Evolutionary conservation across 2,113 vertebrate species (phyloP), one percentile per base, ranked within the genome.

Genomic region (Sebastes fasciatus): DNA sequence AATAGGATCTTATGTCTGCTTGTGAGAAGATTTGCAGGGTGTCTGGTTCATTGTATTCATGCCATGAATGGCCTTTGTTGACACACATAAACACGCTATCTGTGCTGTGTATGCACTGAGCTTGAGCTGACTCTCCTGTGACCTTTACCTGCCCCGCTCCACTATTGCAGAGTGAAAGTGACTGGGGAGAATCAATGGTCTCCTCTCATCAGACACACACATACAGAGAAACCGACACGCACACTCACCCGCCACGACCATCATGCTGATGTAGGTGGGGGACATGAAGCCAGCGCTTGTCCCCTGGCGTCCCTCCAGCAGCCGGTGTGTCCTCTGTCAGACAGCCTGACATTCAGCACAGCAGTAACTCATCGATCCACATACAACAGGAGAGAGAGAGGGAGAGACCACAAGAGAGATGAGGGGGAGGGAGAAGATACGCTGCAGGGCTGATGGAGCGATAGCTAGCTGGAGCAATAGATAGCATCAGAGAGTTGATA

Each of bases 291-390:
- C 80, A 58, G 75, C 45, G 14, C 51, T 71, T 60, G 70, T 88
- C 84, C 85, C 71, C 64, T 66, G 83, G 84, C 80, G 1, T 88
- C 85, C 67, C 88, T 86, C 81, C 85, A 79, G 74, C 72, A 77
- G 75, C 81, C 0, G 34, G 21, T 21, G 81, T 82, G 84, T 84
- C 93, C 89, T 91, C 82, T 87, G 82, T 88, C 80, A 85, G 89
- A 86, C 85, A 82, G 70, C 21, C 82, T 89, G 90, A 91, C 93
- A 92, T 92, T 91, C 91, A 92, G 71, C 84, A 76, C 83, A 74
- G 87, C 82, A 42, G 67, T 54, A 80, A 83, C 60, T 77, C 82
- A 93, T 91, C 79, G 85, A 93, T 92, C 83, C 79, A 82, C 74
- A 84, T 46, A 65, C 78, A 76, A 69, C 65, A 21, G 11, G 11